A percentile compares a stretch with the other conserved stretches of the same genome.
phyloP scores from a whole-genome alignment of 2,797 vertebrate species.

The Labeo calbasu region DNA sequence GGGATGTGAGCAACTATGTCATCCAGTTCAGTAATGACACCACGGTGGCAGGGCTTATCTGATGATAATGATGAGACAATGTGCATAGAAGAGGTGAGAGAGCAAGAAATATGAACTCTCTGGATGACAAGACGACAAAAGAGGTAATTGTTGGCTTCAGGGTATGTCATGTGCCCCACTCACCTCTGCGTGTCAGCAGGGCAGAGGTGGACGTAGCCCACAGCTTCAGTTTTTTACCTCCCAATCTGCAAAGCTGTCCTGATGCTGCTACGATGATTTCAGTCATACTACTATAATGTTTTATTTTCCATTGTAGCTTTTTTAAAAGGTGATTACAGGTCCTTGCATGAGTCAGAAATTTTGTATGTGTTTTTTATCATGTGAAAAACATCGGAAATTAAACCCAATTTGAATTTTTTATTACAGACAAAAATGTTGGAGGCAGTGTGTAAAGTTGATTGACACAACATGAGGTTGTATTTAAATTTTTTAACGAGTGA shows the following conservation, averaged over 20 bases:
- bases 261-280: not conserved
- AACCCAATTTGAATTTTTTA: too few relatives aligned
- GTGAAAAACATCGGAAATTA: too few relatives aligned
- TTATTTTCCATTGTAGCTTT: too few relatives aligned
- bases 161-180: constrained; percentile 17
- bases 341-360: too few relatives aligned
- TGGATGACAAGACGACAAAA: constrained; percentile 22
- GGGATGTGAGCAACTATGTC: not conserved
- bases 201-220: constrained; percentile 29
- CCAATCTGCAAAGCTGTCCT: not conserved
- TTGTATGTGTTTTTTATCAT: too few relatives aligned
- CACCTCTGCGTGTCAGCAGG: not conserved
- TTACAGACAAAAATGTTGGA: too few relatives aligned
- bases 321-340: too few relatives aligned
- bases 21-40: constrained; percentile 12
- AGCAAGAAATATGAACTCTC: constrained; percentile 35
- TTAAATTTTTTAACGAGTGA: too few relatives aligned
- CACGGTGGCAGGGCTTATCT: constrained; percentile 18
- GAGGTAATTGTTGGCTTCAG: constrained; percentile 38
- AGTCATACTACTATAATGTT: not conserved
- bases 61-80: constrained; percentile 21
- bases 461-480: too few relatives aligned
- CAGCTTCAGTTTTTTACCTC: constrained; percentile 4
- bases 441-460: too few relatives aligned
- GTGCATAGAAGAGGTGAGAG: constrained; percentile 13